These are phyloP conservation scores for Apodemus agrarius DNA, from an alignment of 2,797 vertebrate species.

Conservation along the genomic window DNA sequence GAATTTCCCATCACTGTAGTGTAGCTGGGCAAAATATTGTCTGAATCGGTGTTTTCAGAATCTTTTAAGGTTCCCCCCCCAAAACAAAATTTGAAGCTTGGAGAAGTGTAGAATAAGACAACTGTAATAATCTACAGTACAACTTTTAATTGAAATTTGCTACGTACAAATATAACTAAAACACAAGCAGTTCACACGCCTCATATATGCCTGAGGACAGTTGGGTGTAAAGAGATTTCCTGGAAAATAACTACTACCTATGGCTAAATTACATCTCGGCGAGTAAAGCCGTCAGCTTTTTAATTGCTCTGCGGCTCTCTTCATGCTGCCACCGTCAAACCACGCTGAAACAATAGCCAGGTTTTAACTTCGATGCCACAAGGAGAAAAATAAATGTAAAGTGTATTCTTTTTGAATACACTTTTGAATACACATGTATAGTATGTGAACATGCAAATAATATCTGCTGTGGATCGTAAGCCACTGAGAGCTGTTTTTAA, in stretches of 20 bases:
- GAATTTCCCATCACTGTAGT: not conserved
- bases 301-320: conserved; percentile 89
- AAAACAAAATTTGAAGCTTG: conserved; percentile 70
- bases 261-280: conserved; percentile 90
- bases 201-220: conserved; percentile 87
- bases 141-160: conserved; percentile 89
- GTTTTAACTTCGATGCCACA: conserved; percentile 88
- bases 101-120: conserved; percentile 80
- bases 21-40: not conserved
- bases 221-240: conserved; percentile 90
- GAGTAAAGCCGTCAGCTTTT: conserved; percentile 90
- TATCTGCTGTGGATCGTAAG: conserved; percentile 6
- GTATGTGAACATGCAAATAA: not conserved
- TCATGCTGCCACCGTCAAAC: conserved; percentile 87
- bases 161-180: conserved; percentile 90
- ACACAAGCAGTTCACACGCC: conserved; percentile 89
- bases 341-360: conserved; percentile 88
- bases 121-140: conserved; percentile 86
- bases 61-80: not conserved
- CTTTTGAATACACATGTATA: conserved; percentile 52
- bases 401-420: conserved; percentile 61
- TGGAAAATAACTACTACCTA: conserved; percentile 88
- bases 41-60: conserved; percentile 69
- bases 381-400: conserved; percentile 81
- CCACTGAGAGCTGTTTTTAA: conserved; percentile 35